Evolutionary conservation across 2,888 invertebrate genomes (phyloP), one percentile per base, ranked within the genome.

Genomic region (Tridacna crocea): DNA sequence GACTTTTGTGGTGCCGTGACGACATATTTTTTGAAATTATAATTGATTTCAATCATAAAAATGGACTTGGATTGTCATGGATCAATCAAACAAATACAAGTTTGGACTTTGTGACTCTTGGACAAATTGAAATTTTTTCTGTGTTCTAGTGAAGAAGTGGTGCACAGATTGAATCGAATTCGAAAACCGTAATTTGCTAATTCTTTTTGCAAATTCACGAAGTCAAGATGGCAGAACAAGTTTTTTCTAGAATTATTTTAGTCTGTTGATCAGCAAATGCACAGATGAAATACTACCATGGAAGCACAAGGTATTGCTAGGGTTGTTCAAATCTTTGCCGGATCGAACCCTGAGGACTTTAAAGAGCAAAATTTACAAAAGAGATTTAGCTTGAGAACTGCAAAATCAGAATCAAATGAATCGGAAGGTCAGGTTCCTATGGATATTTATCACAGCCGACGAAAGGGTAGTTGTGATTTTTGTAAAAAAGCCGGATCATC

Each of bases 341-440:
- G 83, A 36, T 72, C 65, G 36, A 24, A 19, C 15, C 58, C 73
- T 22, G 51, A 75, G 55, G 48, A 36, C 8, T 82, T 79, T n/a
- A 82, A 79, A 73, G 78, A 84, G 61, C 77, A 77, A 70, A 84
- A 77, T 66, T 58, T 78, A 36, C 51, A 76, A 17, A 80, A 80
- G 75, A 27, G 73, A 24, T 80, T 80, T 66, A 17, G 74, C 10
- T 60, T 80, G 66, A 75, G 83, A 65, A 55, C 73, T 66, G 58
- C 17, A 26, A 19, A 17, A 74, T 0, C 13, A 3, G 51, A 48
- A 11, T 72, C 36, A 60, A 48, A n/a, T 26, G 51, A 26, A 12
- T 6, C 72, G 48, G 48, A 61, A 17, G 46, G 27, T 19, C 27
- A 55, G 13, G 75, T 22, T 47, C 82, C 79, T n/a, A 83, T 79